Base-by-base conservation (phyloP, 2,113 vertebrate genomes). In the Nibea albiflora region DNA sequence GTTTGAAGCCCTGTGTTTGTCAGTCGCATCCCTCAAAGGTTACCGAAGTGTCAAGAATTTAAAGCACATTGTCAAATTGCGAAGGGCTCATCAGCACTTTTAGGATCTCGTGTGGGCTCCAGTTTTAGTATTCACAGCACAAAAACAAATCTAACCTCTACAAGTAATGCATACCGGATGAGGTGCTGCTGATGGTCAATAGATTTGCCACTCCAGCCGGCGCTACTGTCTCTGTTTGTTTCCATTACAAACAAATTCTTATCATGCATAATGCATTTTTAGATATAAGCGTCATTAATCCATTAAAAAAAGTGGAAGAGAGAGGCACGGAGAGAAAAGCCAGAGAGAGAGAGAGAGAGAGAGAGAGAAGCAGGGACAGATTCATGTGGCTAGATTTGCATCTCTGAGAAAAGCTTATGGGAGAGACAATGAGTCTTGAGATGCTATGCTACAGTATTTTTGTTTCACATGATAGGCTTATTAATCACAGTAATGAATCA, bases 401-500 rank as follows among this genome's bases (percentile, higher is more conserved):
- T 90, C 85, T 74, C 79, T 54, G 62, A 63, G 24, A 56, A 85
- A 72, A 73, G 85, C 79, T 85, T 89, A 73, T 50, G 53, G 71
- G 85, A 77, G 84, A 92, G 77, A 91, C 84, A 85, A 89, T 88
- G 85, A 83, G 84, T 80, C 80, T 76, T 81, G 83, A 80, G 73
- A 88, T 74, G 84, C 72, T 39, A 57, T 11, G 50, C 76, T 77
- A 83, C 70, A 83, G 73, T 86, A 92, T 90, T 93, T 93, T 88
- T 80, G 86, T 90, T 90, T 87, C 85, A 85, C 81, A 86, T 79
- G 89, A 93, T 85, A 67, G 88, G 89, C 88, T 94, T 92, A 88
- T 93, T 94, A 93, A 94, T 94, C 91, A 94, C 85, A 75, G 90
- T 92, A 93, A 93, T 94, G 86, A 93, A 92, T 93, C 87, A 87